A percentile compares a stretch with the other conserved stretches of the same genome.
phyloP scores from a whole-genome alignment of 2,888 invertebrate genomes.

The Pomacea canaliculata region DNA sequence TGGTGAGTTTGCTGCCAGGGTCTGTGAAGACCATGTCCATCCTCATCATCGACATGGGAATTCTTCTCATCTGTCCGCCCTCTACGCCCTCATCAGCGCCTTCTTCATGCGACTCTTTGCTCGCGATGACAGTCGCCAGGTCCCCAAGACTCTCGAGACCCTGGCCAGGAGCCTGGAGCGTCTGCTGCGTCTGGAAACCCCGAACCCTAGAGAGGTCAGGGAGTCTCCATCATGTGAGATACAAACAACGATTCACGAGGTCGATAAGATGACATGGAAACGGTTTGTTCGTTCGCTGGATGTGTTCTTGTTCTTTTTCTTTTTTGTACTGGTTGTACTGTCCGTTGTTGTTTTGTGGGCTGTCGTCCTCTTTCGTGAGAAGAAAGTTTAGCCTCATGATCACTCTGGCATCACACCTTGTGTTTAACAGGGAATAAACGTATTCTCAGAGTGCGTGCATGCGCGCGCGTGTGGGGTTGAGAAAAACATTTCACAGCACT shows the following conservation, averaged over 20 bases:
- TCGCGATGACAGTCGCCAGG: slow-evolving; percentile 14
- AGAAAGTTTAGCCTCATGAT: no score
- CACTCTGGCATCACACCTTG: no score
- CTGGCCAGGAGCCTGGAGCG: slow-evolving; percentile 12
- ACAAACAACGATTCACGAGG: background rate
- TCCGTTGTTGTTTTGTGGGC: background rate
- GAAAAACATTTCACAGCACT: no score
- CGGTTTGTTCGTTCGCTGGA: slow-evolving; percentile 16
- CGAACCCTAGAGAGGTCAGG: background rate
- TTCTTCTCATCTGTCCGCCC: slow-evolving; percentile 19
- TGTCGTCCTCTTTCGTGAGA: no score
- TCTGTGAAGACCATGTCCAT: slow-evolving; percentile 19
- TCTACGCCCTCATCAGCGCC: slow-evolving; percentile 20
- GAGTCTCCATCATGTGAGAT: no score
- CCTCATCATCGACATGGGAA: slow-evolving; percentile 14
- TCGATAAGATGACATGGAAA: slow-evolving; percentile 21
- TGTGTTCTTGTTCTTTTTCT: slow-evolving; percentile 15
- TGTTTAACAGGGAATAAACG: no score
- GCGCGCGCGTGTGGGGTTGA: no score
- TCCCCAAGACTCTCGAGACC: slow-evolving; percentile 2
- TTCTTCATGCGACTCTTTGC: slow-evolving; percentile 17
- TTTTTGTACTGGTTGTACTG: background rate
- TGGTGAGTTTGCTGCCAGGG: slow-evolving; percentile 18
- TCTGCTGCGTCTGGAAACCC: slow-evolving; percentile 12
- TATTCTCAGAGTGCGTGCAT: no score